Evolutionary conservation across 2,888 invertebrate genomes (phyloP).

Genomic region (Odontocolon sp.): DNA sequence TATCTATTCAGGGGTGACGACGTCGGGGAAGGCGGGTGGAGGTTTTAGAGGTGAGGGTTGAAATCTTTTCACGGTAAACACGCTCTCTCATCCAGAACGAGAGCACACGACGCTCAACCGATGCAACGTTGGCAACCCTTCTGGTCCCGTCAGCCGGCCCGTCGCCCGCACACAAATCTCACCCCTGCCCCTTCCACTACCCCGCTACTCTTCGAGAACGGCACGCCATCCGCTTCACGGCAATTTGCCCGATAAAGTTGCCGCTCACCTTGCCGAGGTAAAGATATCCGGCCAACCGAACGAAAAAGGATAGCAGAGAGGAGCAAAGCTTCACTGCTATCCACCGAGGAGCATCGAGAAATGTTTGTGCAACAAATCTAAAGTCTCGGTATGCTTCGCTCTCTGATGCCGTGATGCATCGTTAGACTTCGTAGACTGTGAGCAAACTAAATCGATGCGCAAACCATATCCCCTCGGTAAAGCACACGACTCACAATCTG

Average conservation of each 20-base stretch:
- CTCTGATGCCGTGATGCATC: background rate
- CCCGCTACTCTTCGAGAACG: slow-evolving; percentile 28
- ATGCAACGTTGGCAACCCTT: slow-evolving; percentile 46
- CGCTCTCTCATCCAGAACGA: slow-evolving; percentile 48
- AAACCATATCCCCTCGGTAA: background rate
- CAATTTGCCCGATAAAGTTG: slow-evolving; percentile 56
- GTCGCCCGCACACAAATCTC: slow-evolving; percentile 20
- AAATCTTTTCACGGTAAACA: slow-evolving; percentile 57
- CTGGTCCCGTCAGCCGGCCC: slow-evolving; percentile 20
- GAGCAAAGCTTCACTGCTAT: background rate
- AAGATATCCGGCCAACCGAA: slow-evolving; percentile 45
- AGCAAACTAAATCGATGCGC: background rate
- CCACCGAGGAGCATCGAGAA: background rate
- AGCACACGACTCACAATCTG: slow-evolving; percentile 1
- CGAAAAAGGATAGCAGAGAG: slow-evolving; percentile 2
- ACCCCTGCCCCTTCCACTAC: background rate
- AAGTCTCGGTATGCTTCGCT: background rate
- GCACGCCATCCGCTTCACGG: slow-evolving; percentile 42
- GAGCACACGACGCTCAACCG: slow-evolving; percentile 48
- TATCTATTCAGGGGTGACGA: slow-evolving; percentile 43
- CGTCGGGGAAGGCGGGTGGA: slow-evolving; percentile 3
- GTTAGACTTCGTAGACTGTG: background rate
- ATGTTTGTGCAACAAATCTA: slow-evolving; percentile 31
- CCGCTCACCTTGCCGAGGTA: slow-evolving; percentile 40
- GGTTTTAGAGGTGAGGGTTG: slow-evolving; percentile 27